Base-by-base conservation (phyloP, 2,888 invertebrate genomes). In the Lymantria dispar region DNA sequence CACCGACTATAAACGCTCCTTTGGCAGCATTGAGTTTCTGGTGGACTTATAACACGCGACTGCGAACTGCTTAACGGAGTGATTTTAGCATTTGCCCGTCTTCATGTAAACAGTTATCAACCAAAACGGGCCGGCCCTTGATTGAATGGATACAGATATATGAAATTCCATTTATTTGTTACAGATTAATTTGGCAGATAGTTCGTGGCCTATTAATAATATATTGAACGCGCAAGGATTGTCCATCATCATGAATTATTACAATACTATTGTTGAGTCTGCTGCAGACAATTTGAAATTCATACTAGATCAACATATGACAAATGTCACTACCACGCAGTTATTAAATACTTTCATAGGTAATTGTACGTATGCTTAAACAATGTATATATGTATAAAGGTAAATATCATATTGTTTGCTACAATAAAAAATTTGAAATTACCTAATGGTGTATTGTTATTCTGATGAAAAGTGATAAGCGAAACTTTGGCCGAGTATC, bases 141-240 rank as follows among this genome's bases (percentile, higher is more conserved):
- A 5, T 3, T 22, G 22, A 22, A 22, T 22, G 22, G 22, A 22
- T 22, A 22, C 22, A 22, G 5, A 22, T 22, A 22, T 22, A 22
- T 22, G 22, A 22, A 22, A 5, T 22, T 5, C 2, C 2, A 2
- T 33, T 33, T 33, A 33, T 44, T 8, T 43, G 46, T 68, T 64
- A 33, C 54, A 80, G 80, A 70, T 72, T 15, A 56, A 74, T 45
- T 68, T 81, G 55, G 70, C 70, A 46, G 66, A 69, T 49, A 76
- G 76, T 47, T 75, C 80, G 0, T 78, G 74, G 71, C 74, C 77
- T 8, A 64, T 82, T 13, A 75, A 75, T 44, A 58, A 67, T 36
- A 56, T 80, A 12, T 48, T 82, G 30, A 81, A 77, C 49, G 64
- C 46, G 7, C 71, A 70, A 53, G 78, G 72, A 8, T 54, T 64